phyloP scores from a whole-genome alignment of 2,888 invertebrate species.

The Apodemia duryi region DNA sequence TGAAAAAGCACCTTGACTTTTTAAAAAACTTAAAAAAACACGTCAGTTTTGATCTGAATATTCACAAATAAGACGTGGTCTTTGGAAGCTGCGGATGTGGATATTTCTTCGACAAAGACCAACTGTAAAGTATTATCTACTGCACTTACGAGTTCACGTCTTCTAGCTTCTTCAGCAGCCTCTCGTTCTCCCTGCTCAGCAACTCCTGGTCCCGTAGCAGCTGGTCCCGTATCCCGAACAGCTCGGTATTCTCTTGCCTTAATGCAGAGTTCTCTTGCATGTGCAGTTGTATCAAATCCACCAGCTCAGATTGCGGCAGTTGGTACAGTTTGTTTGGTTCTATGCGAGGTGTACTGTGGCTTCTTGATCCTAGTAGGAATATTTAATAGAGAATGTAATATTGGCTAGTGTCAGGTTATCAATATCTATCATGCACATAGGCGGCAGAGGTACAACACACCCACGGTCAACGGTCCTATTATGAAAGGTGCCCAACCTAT shows the following conservation, averaged over 20 bases:
- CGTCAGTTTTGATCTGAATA: no score
- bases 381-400: background rate
- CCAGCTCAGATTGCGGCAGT: slow-evolving; percentile 87
- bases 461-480: no score
- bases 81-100: no score
- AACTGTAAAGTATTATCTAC: background rate
- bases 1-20: no score
- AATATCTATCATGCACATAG: no score
- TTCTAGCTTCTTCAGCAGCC: slow-evolving; percentile 91
- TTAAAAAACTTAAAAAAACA: no score
- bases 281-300: slow-evolving; percentile 91
- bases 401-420: no score
- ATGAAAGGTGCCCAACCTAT: no score
- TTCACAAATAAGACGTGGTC: no score
- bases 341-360: slow-evolving; percentile 76
- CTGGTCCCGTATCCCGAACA: slow-evolving; percentile 88
- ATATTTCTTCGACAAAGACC: no score
- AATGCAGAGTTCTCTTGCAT: slow-evolving; percentile 89
- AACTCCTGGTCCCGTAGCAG: slow-evolving; percentile 93
- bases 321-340: slow-evolving; percentile 86
- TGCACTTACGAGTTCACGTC: slow-evolving; percentile 90
- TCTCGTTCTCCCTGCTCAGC: slow-evolving; percentile 94
- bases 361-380: slow-evolving; percentile 42
- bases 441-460: no score
- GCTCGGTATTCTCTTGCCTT: slow-evolving; percentile 90